Conservation (phyloP, 2,797 vertebrate species). For the Sebastes goodei region DNA sequence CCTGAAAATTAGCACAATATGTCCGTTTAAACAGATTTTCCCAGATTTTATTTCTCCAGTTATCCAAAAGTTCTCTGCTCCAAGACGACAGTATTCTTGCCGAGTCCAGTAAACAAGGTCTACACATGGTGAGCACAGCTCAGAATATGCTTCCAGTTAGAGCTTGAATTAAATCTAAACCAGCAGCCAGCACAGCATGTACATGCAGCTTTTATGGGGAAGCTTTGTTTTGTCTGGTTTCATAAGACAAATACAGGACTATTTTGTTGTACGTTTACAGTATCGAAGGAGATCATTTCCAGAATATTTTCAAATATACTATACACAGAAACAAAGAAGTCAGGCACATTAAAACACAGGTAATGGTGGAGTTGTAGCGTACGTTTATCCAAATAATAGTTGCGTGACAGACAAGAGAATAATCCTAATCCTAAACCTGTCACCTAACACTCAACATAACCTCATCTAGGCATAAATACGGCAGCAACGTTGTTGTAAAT, state of each 20-base stretch:
- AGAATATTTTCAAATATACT: neutral
- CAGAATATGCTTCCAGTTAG: conserved; percentile 20
- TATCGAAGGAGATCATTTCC: neutral
- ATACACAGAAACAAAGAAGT: neutral
- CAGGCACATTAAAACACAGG: neutral
- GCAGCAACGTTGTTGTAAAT: no score
- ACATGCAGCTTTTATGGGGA: conserved; percentile 39
- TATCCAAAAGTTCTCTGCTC: conserved; percentile 29
- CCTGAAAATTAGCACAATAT: no score
- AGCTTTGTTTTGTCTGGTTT: conserved; percentile 28
- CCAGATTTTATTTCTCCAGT: conserved; percentile 7
- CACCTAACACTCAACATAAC: neutral
- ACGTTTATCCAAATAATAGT: neutral
- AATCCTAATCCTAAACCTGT: neutral
- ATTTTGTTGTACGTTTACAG: neutral
- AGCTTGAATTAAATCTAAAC: conserved; percentile 30
- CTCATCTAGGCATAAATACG: no score
- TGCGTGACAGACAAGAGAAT: neutral
- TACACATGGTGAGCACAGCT: conserved; percentile 19
- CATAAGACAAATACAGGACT: neutral
- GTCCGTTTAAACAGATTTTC: conserved; percentile 7
- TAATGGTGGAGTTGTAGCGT: neutral
- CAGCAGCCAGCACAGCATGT: conserved; percentile 33
- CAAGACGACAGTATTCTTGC: conserved; percentile 9
- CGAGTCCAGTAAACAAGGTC: conserved; percentile 28